These are phyloP conservation scores for Alviniconcha strummeri DNA, from an alignment of 2,888 invertebrate genomes.

Conservation along the genomic window DNA sequence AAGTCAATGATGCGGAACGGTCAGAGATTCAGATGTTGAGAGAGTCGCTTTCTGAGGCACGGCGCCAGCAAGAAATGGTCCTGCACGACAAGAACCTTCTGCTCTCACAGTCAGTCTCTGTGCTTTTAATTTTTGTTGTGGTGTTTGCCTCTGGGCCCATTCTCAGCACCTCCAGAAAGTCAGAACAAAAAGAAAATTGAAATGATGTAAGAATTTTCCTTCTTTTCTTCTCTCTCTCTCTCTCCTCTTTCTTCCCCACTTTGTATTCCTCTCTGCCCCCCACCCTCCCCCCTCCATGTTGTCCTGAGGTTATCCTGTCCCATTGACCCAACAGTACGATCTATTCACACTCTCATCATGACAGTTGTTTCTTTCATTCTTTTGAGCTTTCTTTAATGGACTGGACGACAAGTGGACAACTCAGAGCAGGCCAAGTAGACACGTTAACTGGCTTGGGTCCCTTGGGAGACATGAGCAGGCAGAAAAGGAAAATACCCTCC, in stretches of 20 bases:
- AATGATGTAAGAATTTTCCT: background rate
- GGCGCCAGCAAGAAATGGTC: background rate
- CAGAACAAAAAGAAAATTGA: background rate
- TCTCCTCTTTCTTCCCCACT: background rate
- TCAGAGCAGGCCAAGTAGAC: too few species aligned
- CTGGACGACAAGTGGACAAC: too few species aligned
- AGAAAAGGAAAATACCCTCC: too few species aligned
- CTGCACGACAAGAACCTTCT: background rate
- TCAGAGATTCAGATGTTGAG: background rate
- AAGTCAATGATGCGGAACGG: background rate
- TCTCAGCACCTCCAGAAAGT: background rate
- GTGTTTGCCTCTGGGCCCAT: background rate
- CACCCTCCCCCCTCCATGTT: background rate
- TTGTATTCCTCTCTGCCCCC: background rate
- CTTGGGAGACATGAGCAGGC: too few species aligned
- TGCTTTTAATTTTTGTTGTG: background rate
- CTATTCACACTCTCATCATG: too few species aligned
- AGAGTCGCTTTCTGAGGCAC: constrained; percentile 14
- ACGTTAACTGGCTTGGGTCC: too few species aligned
- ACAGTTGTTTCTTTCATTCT: too few species aligned
- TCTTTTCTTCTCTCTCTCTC: too few species aligned
- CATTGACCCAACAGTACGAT: too few species aligned
- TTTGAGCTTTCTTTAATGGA: too few species aligned
- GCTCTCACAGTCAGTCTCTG: constrained; percentile 9
- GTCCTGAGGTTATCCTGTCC: background rate